Evolutionary conservation across 1,140 invertebrate genomes (phyloP).

Genomic region (Druon quercuslanigerum): DNA sequence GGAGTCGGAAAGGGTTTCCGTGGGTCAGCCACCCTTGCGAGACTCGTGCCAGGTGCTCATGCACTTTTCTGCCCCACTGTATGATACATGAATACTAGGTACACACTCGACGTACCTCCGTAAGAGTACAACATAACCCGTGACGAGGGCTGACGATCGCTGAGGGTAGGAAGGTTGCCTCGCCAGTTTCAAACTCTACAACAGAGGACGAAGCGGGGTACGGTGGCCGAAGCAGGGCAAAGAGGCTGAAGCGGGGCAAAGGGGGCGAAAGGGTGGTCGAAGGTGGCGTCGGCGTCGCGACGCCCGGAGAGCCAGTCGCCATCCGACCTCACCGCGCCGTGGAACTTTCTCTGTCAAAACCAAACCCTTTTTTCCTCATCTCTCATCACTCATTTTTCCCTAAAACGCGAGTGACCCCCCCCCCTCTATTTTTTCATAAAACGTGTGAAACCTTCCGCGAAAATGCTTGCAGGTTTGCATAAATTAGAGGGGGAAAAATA

Average conservation of each 20-base stretch:
- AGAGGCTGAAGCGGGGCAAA: slow-evolving; percentile 28
- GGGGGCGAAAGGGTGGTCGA: slow-evolving; percentile 41
- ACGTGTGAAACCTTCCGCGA: too few relatives aligned
- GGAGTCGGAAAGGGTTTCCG: background rate
- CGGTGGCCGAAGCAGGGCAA: slow-evolving; percentile 14
- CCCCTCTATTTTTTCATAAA: too few relatives aligned
- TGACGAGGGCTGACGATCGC: slow-evolving; percentile 40
- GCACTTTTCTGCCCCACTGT: slow-evolving; percentile 15
- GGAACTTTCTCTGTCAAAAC: slow-evolving; percentile 47
- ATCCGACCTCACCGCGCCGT: slow-evolving; percentile 68
- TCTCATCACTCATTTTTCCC: background rate
- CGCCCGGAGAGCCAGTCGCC: slow-evolving; percentile 71
- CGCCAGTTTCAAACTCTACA: slow-evolving; percentile 9
- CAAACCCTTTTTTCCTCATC: background rate
- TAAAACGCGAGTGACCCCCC: background rate
- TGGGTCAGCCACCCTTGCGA: slow-evolving; percentile 53
- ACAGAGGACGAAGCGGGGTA: background rate
- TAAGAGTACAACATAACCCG: slow-evolving; percentile 48
- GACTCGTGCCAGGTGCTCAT: slow-evolving; percentile 45
- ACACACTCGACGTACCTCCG: slow-evolving; percentile 31
- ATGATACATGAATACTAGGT: slow-evolving; percentile 30
- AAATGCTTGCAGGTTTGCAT: too few relatives aligned
- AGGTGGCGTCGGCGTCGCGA: slow-evolving; percentile 74
- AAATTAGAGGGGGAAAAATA: too few relatives aligned
- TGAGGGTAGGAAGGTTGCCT: background rate